Percentiles rank a stretch among this genome's conserved stretches.
These are phyloP conservation scores for Ifrita kowaldi DNA, from an alignment of 2,113 vertebrate genomes.

Conservation along the genomic window DNA sequence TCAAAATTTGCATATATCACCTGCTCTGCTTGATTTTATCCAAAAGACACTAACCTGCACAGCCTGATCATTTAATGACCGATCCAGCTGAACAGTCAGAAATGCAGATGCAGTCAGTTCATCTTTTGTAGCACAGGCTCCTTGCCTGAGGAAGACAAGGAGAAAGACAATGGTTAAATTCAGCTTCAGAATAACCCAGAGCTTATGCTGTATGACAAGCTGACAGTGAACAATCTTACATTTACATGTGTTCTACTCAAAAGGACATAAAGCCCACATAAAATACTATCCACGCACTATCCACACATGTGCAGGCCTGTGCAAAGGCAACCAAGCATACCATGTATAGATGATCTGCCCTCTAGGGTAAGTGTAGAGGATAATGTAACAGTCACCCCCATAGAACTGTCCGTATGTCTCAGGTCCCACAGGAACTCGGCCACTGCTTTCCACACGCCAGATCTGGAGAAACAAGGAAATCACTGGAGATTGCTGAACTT, in stretches of 20 bases:
- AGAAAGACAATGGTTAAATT: not conserved
- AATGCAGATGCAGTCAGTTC: conserved; percentile 88
- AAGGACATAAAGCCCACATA: not conserved
- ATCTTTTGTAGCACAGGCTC: conserved; percentile 78
- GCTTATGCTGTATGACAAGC: not conserved
- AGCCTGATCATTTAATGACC: conserved; percentile 76
- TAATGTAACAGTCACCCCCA: conserved; percentile 90
- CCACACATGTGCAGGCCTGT: not conserved
- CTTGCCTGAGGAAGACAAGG: conserved; percentile 80
- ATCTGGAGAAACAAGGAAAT: conserved; percentile 70
- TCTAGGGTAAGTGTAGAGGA: conserved; percentile 84
- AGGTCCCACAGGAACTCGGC: conserved; percentile 73
- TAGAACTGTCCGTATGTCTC: conserved; percentile 83
- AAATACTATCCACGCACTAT: not conserved
- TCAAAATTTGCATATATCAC: not conserved
- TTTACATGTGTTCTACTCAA: not conserved
- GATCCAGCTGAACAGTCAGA: conserved; percentile 88
- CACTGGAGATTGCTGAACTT: not conserved
- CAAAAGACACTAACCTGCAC: conserved; percentile 80
- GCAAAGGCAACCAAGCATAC: conserved; percentile 61
- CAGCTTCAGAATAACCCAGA: not conserved
- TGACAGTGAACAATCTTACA: not conserved
- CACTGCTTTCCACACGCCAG: conserved; percentile 86
- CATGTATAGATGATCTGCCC: conserved; percentile 91
- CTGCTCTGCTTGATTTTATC: not conserved